Conservation (phyloP, 2,797 vertebrate genomes). For the Myotis vivesi region DNA sequence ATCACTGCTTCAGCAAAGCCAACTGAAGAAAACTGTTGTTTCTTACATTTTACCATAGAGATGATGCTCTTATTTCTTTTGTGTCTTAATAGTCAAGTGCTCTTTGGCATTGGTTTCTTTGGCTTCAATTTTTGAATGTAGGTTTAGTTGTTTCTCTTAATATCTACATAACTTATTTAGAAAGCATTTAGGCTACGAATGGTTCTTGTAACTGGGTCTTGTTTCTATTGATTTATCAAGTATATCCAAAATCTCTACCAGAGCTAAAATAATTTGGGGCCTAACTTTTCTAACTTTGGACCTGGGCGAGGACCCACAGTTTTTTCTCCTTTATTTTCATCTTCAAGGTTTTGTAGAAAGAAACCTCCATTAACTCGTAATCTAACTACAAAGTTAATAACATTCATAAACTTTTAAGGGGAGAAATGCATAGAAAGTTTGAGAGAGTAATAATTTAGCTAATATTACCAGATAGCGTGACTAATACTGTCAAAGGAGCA, state of each 20-base stretch:
- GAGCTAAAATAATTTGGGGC: neutral
- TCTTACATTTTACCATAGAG: neutral
- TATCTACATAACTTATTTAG: neutral
- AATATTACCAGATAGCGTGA: neutral
- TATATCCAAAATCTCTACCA: neutral
- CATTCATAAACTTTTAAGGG: neutral
- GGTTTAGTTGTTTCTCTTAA: neutral
- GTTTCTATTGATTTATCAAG: neutral
- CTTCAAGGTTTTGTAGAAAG: slow-evolving; percentile 38
- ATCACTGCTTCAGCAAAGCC: neutral
- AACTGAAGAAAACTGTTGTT: neutral
- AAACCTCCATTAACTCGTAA: slow-evolving; percentile 11
- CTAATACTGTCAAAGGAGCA: neutral
- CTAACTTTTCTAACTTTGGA: neutral
- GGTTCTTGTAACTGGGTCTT: neutral
- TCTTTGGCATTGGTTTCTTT: neutral
- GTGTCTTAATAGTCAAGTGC: neutral
- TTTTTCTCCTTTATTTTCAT: neutral
- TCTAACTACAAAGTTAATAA: neutral
- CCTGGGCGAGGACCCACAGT: neutral
- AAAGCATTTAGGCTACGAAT: neutral
- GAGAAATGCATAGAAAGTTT: neutral
- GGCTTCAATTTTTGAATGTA: neutral
- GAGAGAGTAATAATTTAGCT: neutral
- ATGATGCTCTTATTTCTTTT: neutral